Evolutionary conservation across 2,888 invertebrate species (phyloP), one percentile per base, ranked within the genome.

Genomic region (Azorinus chamasolen): DNA sequence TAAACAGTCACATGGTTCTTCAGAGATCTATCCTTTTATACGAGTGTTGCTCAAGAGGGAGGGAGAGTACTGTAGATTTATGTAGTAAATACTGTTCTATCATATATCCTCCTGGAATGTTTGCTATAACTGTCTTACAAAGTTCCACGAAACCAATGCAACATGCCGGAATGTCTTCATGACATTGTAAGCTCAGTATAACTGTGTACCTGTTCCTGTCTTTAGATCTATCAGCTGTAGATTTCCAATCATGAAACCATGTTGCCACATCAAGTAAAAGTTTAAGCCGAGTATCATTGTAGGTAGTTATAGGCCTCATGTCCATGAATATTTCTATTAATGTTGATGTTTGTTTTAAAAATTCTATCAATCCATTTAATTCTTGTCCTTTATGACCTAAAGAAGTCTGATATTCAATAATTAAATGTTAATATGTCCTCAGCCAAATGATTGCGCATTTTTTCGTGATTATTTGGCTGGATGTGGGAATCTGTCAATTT

Each of bases 401-500:
- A 27, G 37, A 12, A 10, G 61, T 45, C 37, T 76, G 46, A 46
- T 84, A 83, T 10, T 43, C 18, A 2, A 16, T 16, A 66, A 84
- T 73, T 1, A 84, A 57, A 51, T 80, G 62, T 58, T 3, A 84
- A 55, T 1, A 80, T 80, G 32, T 84, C 79, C 43, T 80, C 79
- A 8, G 80, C 84, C 16, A 83, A 45, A 32, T 77, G 74, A 41
- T 82, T 84, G 16, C 79, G 64, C 82, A 82, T 77, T 57, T 78
- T 71, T 14, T 59, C 61, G 4, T 65, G 61, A 10, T 64, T 27
- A 27, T 51, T 79, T 20, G 70, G 77, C 54, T 59, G 69, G 2
- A 76, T 39, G 24, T 79, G 75, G 25, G 70, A 70, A 50, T 73
- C 61, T n/a, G 68, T 72, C 14, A 84, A 63, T n/a, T 37, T 54